These are phyloP conservation scores for Athene cunicularia DNA, from an alignment of 2,113 vertebrate species.

Conservation along the genomic window DNA sequence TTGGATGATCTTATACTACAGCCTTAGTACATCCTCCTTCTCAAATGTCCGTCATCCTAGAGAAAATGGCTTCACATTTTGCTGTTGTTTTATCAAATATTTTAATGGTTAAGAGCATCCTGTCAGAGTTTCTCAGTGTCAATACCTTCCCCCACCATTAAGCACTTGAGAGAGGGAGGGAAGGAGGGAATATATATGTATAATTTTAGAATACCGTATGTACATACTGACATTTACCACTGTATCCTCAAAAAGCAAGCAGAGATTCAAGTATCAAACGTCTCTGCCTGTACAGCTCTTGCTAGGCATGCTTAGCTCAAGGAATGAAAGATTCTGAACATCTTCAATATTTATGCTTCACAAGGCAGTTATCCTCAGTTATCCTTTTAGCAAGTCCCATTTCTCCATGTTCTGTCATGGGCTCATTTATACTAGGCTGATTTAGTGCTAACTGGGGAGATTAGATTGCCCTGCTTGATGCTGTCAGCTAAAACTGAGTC, in stretches of 20 bases:
- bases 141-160: neutral
- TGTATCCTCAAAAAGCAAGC: neutral
- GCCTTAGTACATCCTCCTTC: neutral
- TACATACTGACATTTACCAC: neutral
- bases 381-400: slow-evolving; percentile 68
- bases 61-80: neutral
- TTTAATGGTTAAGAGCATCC: neutral
- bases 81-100: neutral
- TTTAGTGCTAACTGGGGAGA: slow-evolving; percentile 72
- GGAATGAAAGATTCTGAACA: neutral
- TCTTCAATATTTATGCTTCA: slow-evolving; percentile 62
- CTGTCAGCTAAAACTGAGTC: slow-evolving; percentile 68
- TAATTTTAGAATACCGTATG: neutral
- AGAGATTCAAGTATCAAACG: neutral
- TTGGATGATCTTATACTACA: neutral
- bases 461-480: slow-evolving; percentile 65
- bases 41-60: neutral
- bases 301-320: neutral
- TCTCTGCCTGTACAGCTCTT: neutral
- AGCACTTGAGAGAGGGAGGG: neutral
- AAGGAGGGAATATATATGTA: neutral
- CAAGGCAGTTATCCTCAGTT: slow-evolving; percentile 65
- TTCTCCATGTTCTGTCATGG: slow-evolving; percentile 68
- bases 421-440: slow-evolving; percentile 59
- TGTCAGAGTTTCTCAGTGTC: neutral